Evolutionary conservation across 2,888 invertebrate genomes (phyloP), one percentile per base, ranked within the genome.

Genomic region (Chrysina gloriosa): DNA sequence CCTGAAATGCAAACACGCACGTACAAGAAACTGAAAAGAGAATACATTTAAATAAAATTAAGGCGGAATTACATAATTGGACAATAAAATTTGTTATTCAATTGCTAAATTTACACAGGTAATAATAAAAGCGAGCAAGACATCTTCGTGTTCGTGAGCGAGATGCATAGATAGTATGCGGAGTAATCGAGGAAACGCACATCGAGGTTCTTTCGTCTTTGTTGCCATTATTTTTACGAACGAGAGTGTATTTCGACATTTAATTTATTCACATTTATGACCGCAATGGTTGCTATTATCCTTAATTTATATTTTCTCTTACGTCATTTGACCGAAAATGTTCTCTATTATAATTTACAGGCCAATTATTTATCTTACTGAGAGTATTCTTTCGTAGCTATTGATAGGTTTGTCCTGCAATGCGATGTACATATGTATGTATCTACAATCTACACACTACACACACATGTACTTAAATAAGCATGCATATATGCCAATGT

Each of bases 31-130:
- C 54, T 45, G 42, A 58, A 42, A 39, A 42, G 25, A 42, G 65
- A 54, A 65, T 65, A 48, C 19, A 65, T 65, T 65, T 65, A 52
- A 65, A 65, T 65, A 54, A 65, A 52, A 65, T 65, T 65, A 65
- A 39, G 42, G 54, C 42, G 23, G 42, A 54, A 65, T 65, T 65
- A 65, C 65, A 65, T 65, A 65, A 65, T 65, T 54, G 52, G 65
- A 42, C 42, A 65, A 65, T 65, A 65, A 65, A 65, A 65, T 54
- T 65, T 65, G 65, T 54, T 58, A 54, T 65, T 48, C 65, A 65
- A 65, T 65, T 65, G 65, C 65, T 54, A 54, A 65, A 65, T 65
- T 54, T 65, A 65, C 65, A 39, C 31, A 58, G 58, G 58, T 58
- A 45, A 65, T 52, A 65, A 65, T 54, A 42, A 65, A 56, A 65